phyloP scores from a whole-genome alignment of 2,888 invertebrate genomes.

The Sinohyriopsis cumingii region DNA sequence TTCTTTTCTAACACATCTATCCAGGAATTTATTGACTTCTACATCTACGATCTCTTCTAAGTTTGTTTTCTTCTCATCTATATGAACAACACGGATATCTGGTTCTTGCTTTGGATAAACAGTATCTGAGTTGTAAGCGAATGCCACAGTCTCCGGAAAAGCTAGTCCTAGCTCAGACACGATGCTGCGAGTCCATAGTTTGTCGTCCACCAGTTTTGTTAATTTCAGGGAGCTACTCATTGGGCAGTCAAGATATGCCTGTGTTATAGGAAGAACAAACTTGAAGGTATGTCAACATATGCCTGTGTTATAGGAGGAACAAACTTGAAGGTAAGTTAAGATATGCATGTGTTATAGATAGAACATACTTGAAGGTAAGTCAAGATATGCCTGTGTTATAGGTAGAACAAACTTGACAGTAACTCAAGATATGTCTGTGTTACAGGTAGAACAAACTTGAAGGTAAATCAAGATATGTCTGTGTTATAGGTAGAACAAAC shows the following conservation, averaged over 20 bases:
- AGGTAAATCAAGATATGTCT: constrained; percentile 28
- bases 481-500: no score
- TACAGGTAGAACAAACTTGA: no score
- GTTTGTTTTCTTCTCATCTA: no score
- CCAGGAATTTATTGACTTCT: constrained; percentile 6
- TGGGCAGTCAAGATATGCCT: constrained; percentile 42
- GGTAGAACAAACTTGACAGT: no score
- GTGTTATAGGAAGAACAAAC: no score
- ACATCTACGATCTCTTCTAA: background rate
- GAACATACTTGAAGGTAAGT: constrained; percentile 12
- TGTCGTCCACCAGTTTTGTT: constrained; percentile 41
- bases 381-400: constrained; percentile 17
- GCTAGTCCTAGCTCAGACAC: constrained; percentile 35
- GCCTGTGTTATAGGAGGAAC: no score
- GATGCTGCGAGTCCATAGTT: constrained; percentile 43
- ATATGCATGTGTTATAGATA: background rate
- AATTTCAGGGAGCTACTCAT: constrained; percentile 47
- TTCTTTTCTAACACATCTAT: background rate
- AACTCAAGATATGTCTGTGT: constrained; percentile 29
- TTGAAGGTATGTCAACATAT: background rate
- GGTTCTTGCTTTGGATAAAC: background rate
- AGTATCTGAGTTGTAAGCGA: constrained; percentile 13
- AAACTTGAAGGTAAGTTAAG: constrained; percentile 28
- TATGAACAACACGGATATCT: no score
- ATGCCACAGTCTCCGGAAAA: constrained; percentile 40